These are phyloP conservation scores for Amblyornis subalaris DNA, from an alignment of 2,113 vertebrate species.

Conservation along the genomic window DNA sequence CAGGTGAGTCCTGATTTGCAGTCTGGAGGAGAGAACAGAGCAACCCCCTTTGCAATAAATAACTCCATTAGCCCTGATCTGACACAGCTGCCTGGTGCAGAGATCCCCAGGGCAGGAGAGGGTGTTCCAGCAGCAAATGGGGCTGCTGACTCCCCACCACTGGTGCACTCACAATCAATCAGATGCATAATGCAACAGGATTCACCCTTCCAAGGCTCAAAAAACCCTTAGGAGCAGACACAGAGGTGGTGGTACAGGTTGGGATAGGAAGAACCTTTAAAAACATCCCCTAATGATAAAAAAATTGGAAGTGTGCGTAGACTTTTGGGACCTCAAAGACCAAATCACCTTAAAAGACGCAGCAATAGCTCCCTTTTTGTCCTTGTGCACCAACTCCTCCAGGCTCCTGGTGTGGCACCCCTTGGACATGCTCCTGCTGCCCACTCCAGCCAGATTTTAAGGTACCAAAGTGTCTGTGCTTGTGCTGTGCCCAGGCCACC, in stretches of 20 bases:
- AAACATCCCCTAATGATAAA: neutral
- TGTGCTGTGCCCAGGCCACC: neutral
- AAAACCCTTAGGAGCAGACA: neutral
- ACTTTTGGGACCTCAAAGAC: neutral
- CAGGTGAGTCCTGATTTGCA: neutral
- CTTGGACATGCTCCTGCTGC: neutral
- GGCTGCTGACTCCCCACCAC: neutral
- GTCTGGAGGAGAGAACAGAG: neutral
- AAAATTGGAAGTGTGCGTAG: neutral
- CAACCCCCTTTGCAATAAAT: neutral
- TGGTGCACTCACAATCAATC: neutral
- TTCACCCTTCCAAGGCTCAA: neutral
- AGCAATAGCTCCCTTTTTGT: neutral
- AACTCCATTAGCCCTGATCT: neutral
- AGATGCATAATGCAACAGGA: neutral
- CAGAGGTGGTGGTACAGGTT: neutral
- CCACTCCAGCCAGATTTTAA: neutral
- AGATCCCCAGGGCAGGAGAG: neutral
- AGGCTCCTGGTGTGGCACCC: neutral
- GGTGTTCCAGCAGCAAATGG: neutral
- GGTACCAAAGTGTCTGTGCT: slow-evolving; percentile 12
- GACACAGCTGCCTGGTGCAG: neutral
- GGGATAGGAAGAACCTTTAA: neutral
- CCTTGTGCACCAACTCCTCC: neutral
- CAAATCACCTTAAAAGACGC: neutral